A percentile compares a stretch with the other conserved stretches of the same genome.
These are phyloP conservation scores for Pedionomus torquatus DNA, from an alignment of 2,113 vertebrate species.

Conservation along the genomic window DNA sequence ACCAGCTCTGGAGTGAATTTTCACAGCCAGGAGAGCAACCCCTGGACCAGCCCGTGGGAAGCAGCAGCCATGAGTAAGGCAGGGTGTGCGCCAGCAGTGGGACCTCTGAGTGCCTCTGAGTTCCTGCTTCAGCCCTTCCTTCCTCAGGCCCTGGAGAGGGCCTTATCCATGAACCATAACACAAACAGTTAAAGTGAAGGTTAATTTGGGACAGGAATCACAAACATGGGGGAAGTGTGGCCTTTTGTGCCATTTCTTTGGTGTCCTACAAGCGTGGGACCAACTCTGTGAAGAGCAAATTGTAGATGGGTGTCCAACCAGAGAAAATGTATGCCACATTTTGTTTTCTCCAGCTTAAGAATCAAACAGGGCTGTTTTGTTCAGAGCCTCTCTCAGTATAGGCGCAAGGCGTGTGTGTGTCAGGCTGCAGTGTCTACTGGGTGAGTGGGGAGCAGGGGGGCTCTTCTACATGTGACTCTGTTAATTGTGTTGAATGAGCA, in stretches of 20 bases:
- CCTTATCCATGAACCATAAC: background rate
- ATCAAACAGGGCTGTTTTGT: background rate
- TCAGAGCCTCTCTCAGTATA: background rate
- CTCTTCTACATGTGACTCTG: background rate
- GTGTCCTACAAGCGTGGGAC: rapidly evolving
- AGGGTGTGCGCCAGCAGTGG: rapidly evolving
- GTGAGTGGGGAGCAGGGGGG: rapidly evolving
- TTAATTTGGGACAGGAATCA: background rate
- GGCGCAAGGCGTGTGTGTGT: too few species aligned
- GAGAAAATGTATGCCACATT: rapidly evolving
- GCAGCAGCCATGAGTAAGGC: background rate
- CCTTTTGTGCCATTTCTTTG: background rate
- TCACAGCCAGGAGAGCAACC: background rate
- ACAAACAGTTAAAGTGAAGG: background rate
- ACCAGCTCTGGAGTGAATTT: background rate
- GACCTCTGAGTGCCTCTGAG: background rate
- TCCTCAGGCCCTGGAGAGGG: rapidly evolving
- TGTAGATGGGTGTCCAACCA: background rate
- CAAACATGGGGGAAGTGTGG: background rate
- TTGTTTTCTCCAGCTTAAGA: background rate
- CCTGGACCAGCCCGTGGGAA: background rate
- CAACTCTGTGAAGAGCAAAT: background rate
- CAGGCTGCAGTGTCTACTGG: background rate
- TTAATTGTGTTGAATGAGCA: background rate
- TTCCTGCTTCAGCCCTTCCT: too few species aligned